phyloP scores from a whole-genome alignment of 1,140 invertebrate genomes.

The Macrocentrus cingulum region DNA sequence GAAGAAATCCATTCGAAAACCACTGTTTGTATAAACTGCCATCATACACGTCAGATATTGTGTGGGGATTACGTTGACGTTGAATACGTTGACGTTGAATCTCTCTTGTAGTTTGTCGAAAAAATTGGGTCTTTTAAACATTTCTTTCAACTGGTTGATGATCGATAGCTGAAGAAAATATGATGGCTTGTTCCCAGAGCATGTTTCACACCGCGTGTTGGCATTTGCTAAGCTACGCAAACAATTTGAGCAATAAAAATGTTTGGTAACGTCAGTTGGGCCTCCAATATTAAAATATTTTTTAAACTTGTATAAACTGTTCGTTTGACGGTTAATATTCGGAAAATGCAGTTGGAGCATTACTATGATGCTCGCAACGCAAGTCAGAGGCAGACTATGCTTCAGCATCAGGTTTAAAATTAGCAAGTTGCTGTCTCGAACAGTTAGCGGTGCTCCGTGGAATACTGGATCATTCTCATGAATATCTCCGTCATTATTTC shows the following conservation, averaged over 20 bases:
- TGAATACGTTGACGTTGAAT: too few species aligned
- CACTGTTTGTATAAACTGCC: constrained; percentile 16
- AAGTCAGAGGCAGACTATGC: too few species aligned
- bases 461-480: too few species aligned
- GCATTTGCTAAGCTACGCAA: background rate
- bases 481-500: too few species aligned
- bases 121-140: constrained; percentile 26
- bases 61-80: background rate
- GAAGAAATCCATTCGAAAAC: constrained; percentile 14
- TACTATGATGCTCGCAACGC: constrained; percentile 26
- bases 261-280: constrained; percentile 11
- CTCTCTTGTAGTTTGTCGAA: constrained; percentile 21
- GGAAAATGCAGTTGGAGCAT: constrained; percentile 1
- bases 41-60: constrained; percentile 19
- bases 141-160: constrained; percentile 23
- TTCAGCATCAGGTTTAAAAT: too few species aligned
- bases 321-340: constrained; percentile 17
- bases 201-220: constrained; percentile 6
- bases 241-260: constrained; percentile 16
- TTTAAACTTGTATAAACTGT: constrained; percentile 24
- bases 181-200: background rate
- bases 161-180: constrained; percentile 27
- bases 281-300: constrained; percentile 14
- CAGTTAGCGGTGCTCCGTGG: too few species aligned
- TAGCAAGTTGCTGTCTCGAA: too few species aligned